Evolutionary conservation across 2,113 vertebrate genomes (phyloP).

Genomic region (Neolamprologus ventralis): DNA sequence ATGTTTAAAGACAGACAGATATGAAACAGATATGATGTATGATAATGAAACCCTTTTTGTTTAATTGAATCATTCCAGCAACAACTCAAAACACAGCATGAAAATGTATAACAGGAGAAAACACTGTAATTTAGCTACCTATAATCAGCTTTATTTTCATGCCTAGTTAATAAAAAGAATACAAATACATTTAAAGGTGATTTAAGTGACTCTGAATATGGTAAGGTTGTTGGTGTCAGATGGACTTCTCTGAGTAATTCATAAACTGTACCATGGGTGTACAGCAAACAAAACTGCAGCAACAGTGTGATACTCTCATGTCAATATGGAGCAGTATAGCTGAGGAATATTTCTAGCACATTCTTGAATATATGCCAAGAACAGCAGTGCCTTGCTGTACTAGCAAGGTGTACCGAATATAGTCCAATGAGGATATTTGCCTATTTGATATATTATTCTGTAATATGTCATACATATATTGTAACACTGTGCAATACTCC

Average conservation of each 20-base stretch:
- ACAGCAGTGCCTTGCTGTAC: neutral
- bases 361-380: neutral
- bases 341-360: neutral
- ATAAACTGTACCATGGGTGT: neutral
- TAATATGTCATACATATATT: neutral
- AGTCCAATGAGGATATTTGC: neutral
- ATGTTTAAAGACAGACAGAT: neutral
- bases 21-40: neutral
- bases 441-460: neutral
- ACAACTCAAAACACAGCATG: neutral
- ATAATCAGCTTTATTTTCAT: neutral
- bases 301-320: neutral
- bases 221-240: neutral
- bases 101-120: neutral
- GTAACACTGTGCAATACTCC: neutral
- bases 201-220: neutral
- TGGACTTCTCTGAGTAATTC: neutral
- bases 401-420: neutral
- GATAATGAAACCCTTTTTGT: neutral
- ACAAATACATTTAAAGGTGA: neutral
- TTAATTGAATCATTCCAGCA: neutral
- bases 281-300: neutral
- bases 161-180: neutral
- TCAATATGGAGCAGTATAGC: neutral
- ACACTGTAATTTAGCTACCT: neutral